phyloP scores from a whole-genome alignment of 2,113 vertebrate species.

The Bettongia penicillata region DNA sequence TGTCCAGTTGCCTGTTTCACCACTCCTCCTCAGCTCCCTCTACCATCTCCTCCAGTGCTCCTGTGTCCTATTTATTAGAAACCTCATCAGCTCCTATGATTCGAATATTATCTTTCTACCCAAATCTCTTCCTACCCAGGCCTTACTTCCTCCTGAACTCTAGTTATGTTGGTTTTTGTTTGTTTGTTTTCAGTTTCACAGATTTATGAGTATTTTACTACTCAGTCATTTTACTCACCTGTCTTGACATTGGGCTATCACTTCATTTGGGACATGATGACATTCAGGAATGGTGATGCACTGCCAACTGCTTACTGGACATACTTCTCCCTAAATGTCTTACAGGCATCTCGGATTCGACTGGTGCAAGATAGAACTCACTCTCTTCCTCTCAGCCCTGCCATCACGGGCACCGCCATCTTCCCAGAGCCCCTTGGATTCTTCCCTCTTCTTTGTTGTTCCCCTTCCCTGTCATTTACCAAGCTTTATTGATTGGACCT shows the following conservation, averaged over 20 bases:
- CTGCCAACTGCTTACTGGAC: neutral
- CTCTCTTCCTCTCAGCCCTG: neutral
- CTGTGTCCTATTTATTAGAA: neutral
- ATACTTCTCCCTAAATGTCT: neutral
- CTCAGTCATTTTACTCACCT: neutral
- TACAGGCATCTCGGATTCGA: neutral
- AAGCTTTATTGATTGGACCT: neutral
- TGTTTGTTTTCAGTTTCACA: neutral
- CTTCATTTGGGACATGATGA: neutral
- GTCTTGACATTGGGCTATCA: neutral
- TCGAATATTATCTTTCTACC: neutral
- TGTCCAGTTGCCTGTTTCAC: neutral
- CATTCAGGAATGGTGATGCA: neutral
- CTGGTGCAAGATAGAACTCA: neutral
- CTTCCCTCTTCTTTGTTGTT: neutral
- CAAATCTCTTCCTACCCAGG: neutral
- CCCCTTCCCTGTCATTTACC: neutral
- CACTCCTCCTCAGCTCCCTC: no score
- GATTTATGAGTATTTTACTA: neutral
- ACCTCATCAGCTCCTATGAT: neutral
- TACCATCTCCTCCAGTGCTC: neutral
- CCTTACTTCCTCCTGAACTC: neutral
- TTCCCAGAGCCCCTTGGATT: neutral
- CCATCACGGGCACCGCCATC: neutral
- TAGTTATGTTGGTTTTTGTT: neutral